Percentiles rank a stretch among this genome's conserved stretches.
phyloP scores from a whole-genome alignment of 2,888 invertebrate species.

The Megaustenia siamemsis region DNA sequence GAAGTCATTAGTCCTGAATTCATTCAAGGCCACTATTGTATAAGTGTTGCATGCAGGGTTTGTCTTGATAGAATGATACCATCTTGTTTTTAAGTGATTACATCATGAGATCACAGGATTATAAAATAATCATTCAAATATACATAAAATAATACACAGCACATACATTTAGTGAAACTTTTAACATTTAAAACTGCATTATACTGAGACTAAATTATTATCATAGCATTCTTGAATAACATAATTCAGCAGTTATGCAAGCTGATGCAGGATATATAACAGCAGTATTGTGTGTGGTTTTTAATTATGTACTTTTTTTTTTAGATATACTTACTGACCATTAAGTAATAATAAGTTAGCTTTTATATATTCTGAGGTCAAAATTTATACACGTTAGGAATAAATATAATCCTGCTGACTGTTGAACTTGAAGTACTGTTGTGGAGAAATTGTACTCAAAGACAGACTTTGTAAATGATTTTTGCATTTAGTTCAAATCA shows the following conservation, averaged over 20 bases:
- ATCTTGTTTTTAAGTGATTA: slow-evolving; percentile 27
- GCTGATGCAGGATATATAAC: too few species aligned
- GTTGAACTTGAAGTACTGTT: background rate
- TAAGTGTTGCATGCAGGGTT: slow-evolving; percentile 7
- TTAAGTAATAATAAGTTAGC: background rate
- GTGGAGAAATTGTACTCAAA: background rate
- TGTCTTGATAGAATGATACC: background rate
- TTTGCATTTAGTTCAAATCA: background rate
- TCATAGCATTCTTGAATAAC: background rate
- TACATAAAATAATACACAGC: slow-evolving; percentile 1
- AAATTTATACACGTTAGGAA: background rate
- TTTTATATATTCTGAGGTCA: background rate
- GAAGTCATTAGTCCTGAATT: background rate
- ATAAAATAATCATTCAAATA: background rate
- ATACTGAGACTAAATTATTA: background rate
- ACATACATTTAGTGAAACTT: background rate
- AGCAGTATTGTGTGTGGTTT: background rate
- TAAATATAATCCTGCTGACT: slow-evolving; percentile 10
- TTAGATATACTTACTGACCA: background rate
- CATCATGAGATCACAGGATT: slow-evolving; percentile 28
- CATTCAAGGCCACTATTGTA: slow-evolving; percentile 16
- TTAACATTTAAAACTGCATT: background rate
- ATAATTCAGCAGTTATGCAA: background rate
- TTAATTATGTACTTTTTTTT: background rate
- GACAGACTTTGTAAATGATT: background rate